Conservation (phyloP, 2,797 vertebrate species). For the Typhlichthys subterraneus region DNA sequence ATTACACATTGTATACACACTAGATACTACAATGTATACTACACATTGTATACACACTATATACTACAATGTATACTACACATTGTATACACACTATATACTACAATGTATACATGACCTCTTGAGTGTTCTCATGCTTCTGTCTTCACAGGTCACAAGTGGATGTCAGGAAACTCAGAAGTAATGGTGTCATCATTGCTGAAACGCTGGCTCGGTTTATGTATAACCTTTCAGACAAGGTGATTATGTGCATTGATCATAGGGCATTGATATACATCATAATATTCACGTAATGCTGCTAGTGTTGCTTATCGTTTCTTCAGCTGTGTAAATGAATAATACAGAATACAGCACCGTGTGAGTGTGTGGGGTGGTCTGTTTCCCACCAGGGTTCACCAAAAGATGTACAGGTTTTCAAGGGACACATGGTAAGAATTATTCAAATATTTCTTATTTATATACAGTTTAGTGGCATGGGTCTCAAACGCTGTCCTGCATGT, state of each 20-base stretch:
- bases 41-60: no score
- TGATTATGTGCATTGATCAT: slow-evolving; percentile 34
- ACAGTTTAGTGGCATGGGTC: no score
- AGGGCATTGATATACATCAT: neutral
- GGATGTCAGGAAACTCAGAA: slow-evolving; percentile 78
- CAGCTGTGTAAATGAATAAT: no score
- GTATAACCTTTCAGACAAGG: slow-evolving; percentile 82
- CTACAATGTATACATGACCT: no score
- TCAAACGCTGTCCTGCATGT: no score
- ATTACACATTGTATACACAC: no score
- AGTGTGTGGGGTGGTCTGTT: slow-evolving; percentile 16
- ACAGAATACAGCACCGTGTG: neutral
- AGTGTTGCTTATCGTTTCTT: no score
- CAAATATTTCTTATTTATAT: neutral
- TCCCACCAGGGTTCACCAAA: slow-evolving; percentile 72
- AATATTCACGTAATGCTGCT: neutral
- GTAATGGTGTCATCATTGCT: slow-evolving; percentile 77
- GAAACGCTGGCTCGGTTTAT: slow-evolving; percentile 78
- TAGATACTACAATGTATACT: no score
- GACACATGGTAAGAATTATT: slow-evolving; percentile 72
- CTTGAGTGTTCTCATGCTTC: neutral
- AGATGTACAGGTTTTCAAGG: slow-evolving; percentile 79
- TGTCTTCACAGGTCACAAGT: slow-evolving; percentile 68
- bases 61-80: no score
- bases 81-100: no score